These are phyloP conservation scores for Parotocinclus haroldoi DNA, from an alignment of 2,797 vertebrate genomes.

Conservation along the genomic window DNA sequence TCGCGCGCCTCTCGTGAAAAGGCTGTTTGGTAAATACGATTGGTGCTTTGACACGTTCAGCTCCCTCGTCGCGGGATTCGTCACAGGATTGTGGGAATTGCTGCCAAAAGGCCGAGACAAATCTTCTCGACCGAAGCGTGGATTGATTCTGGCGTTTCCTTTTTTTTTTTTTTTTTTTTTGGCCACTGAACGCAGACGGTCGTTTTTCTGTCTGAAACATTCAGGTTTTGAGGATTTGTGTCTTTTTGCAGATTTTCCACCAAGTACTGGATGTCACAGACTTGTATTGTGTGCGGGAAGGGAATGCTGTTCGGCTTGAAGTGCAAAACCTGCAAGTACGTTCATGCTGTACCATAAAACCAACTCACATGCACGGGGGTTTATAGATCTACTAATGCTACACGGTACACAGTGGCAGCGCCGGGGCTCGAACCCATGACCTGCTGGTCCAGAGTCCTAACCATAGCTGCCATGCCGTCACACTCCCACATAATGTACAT, in stretches of 20 bases:
- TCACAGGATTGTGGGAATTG: conserved; percentile 38
- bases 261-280: conserved; percentile 99
- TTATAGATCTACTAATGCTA: no score
- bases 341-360: conserved; percentile 25
- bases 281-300: conserved; percentile 95
- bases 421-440: no score
- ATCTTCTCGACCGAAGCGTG: conserved; percentile 13
- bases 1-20: conserved; percentile 46
- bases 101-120: conserved; percentile 53
- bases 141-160: conserved; percentile 1
- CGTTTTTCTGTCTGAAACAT: neutral
- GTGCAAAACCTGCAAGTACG: conserved; percentile 99
- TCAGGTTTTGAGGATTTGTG: no score
- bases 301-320: conserved; percentile 99
- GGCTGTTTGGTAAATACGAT: conserved; percentile 49
- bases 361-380: no score
- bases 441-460: no score
- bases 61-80: conserved; percentile 46
- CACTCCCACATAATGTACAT: no score
- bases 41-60: conserved; percentile 35
- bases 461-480: no score
- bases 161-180: no score
- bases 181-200: neutral
- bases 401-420: no score
- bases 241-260: conserved; percentile 88